Evolutionary conservation across 2,797 vertebrate species (phyloP).

Genomic region (Pelodytes ibericus): DNA sequence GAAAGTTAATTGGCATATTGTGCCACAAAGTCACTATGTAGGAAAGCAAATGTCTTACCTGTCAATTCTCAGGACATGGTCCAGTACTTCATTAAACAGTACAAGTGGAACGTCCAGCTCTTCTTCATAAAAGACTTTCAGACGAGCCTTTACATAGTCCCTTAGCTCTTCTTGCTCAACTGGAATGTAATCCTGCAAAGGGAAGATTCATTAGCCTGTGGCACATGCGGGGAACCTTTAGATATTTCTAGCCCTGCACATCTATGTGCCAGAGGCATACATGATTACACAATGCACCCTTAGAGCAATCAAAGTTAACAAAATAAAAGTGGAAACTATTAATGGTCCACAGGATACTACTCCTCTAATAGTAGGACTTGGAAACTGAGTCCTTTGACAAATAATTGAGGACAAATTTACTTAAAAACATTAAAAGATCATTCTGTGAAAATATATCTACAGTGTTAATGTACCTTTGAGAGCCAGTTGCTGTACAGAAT

Average conservation of each 20-base stretch:
- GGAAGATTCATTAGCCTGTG: not conserved
- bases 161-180: conserved; percentile 97
- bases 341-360: no score
- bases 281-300: no score
- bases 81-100: conserved; percentile 96
- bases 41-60: conserved; percentile 69
- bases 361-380: no score
- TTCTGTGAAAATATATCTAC: no score
- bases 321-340: no score
- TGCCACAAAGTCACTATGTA: not conserved
- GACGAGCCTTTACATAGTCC: conserved; percentile 96
- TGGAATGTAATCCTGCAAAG: conserved; percentile 91
- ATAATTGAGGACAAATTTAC: no score
- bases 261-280: no score
- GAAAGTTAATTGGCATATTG: no score
- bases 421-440: no score
- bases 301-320: no score
- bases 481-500: conserved; percentile 99
- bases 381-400: no score
- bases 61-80: conserved; percentile 96
- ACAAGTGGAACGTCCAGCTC: conserved; percentile 96
- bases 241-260: no score
- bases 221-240: not conserved
- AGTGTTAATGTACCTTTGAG: conserved; percentile 82
- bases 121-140: conserved; percentile 98